Conservation (phyloP, 2,888 invertebrate species). For the Conops quadrifasciatus region DNA sequence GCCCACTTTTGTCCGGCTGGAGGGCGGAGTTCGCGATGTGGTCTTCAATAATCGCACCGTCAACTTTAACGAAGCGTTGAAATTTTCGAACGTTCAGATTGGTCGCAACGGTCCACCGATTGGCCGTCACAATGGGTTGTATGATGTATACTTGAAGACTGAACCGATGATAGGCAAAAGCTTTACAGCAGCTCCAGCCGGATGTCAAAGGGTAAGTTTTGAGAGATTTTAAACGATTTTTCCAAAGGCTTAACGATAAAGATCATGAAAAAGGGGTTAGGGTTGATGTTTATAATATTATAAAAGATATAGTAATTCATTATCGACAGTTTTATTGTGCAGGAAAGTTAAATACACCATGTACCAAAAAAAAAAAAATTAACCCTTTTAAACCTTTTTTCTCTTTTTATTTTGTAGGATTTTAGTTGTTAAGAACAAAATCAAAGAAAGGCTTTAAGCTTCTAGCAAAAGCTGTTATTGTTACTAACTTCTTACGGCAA, state of each 20-base stretch:
- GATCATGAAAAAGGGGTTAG: too few species aligned
- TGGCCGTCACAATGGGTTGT: constrained; percentile 65
- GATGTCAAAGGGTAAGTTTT: constrained; percentile 69
- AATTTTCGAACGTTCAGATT: constrained; percentile 74
- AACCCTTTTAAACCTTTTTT: constrained; percentile 45
- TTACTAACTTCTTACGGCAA: constrained; percentile 53
- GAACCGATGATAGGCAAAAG: constrained; percentile 66
- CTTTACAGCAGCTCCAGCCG: constrained; percentile 66
- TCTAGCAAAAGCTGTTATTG: constrained; percentile 50
- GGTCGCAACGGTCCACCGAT: constrained; percentile 70
- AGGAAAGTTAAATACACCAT: too few species aligned
- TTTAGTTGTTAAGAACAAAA: constrained; percentile 61
- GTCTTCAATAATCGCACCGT: constrained; percentile 79
- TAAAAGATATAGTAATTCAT: too few species aligned
- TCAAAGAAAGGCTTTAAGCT: constrained; percentile 50
- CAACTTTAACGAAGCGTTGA: constrained; percentile 72
- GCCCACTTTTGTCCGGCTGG: constrained; percentile 70
- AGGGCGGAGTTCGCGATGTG: constrained; percentile 84
- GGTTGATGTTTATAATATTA: too few species aligned
- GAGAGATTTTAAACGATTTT: too few species aligned
- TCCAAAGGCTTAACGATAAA: too few species aligned
- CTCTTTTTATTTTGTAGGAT: constrained; percentile 62
- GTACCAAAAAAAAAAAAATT: too few species aligned
- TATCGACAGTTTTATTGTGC: too few species aligned
- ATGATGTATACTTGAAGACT: constrained; percentile 67